Base-by-base conservation (phyloP, 1,140 invertebrate genomes). In the Hylaeus anthracinus region DNA sequence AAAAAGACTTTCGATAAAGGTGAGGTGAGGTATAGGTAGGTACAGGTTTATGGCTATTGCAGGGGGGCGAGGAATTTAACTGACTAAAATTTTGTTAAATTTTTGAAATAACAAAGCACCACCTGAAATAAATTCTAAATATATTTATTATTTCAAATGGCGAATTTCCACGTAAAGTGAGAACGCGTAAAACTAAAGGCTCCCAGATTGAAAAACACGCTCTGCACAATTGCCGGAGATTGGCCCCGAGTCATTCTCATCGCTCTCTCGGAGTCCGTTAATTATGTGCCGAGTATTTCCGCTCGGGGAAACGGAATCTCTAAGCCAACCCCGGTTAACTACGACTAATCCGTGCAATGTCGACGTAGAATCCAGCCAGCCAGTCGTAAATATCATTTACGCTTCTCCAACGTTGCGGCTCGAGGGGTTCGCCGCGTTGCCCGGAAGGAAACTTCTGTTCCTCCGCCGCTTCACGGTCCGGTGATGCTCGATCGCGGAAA, bases 301-400 rank as follows among this genome's bases (percentile, higher is more conserved):
- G 48, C 51, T 73, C 14, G n/a, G 51, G 5, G 37, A 53, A 43
- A 41, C 55, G 56, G 70, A 48, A 72, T 72, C 63, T 45, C 70
- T 39, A 78, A 73, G 41, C 55, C 56, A 45, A 9, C 26, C n/a
- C 37, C 78, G 26, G 63, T 66, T 80, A 80, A 74, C 78, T 65
- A 66, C 45, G 63, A 12, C 63, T 75, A 66, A 80, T 80, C 55
- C 64, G 53, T 12, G 72, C 37, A 53, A 45, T 26, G 61, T 79
- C 60, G 75, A 45, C 12, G 60, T 15, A 55, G 76, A 64, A 79
- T 26, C 48, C 26, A 1, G 4, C 26, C 9, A 39, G 14, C 71
- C 5, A 64, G 76, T 74, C 64, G 64, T 80, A 80, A 80, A 80
- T 80, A 80, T 75, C 71, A 75, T 74, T 75, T 61, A 67, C 78